Evolutionary conservation across 1,140 invertebrate species (phyloP), one percentile per base, ranked within the genome.

Genomic region (Drosophila murphyi): DNA sequence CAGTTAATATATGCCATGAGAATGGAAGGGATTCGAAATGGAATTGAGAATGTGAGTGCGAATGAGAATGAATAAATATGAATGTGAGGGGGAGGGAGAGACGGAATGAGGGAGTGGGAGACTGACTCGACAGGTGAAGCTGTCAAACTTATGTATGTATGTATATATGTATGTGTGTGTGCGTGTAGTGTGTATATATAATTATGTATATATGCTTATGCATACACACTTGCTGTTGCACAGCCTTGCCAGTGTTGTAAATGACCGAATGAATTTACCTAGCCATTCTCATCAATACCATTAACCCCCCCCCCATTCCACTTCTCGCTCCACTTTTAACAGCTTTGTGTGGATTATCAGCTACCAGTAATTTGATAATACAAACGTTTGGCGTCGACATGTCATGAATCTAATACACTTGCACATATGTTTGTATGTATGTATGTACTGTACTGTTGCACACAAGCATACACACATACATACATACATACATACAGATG

Each of bases 1-100:
- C 74, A 64, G 78, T 86, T 85, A 78, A 61, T 76, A 78, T 35
- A 72, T 78, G 57, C 59, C 51, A 86, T 67, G 68, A 43, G 41
- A 64, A 80, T 72, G 48, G 28, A 5, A 65, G n/a, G 7, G 10
- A 20, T 3, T 0, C 2, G 39, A 43, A 3, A 43, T 7, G 7
- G 35, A 37, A 4, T 2, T n/a, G 39, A n/a, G 60, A 80, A 72
- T 34, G 50, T 47, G 59, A 72, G 67, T 6, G 35, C 57, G 28
- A 41, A 28, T 12, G 51, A 48, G 48, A 51, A 43, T 12, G 32
- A 3, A 10, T 8, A 39, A 20, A n/a, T 57, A 61, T 39, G 28
- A 28, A 54, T 10, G 50, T 3, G 39, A 55, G 45, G 32, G 45
- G 29, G 47, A 62, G 28, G 59, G 43, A 37, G 6, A 55, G 39